phyloP scores from a whole-genome alignment of 2,888 invertebrate species.

The Hypena proboscidalis region DNA sequence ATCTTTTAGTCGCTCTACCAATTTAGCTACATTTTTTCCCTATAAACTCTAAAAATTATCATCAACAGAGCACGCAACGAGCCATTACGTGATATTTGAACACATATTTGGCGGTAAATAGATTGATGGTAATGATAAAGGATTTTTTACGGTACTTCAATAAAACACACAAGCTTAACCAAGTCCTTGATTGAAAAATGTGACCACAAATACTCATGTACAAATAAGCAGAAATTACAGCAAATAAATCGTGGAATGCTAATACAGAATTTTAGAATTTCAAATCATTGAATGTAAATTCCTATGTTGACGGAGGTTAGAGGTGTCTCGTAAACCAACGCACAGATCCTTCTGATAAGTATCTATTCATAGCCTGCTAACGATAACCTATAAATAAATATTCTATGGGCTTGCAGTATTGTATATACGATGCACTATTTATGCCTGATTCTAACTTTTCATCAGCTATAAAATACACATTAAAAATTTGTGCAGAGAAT shows the following conservation, averaged over 20 bases:
- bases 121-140: too few relatives aligned
- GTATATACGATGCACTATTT: background rate
- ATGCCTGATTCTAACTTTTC: background rate
- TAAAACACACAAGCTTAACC: too few relatives aligned
- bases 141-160: too few relatives aligned
- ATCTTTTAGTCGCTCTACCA: too few relatives aligned
- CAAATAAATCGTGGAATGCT: slow-evolving; percentile 32
- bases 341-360: slow-evolving; percentile 37
- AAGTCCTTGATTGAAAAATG: too few relatives aligned
- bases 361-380: slow-evolving; percentile 1
- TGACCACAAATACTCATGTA: slow-evolving; percentile 9
- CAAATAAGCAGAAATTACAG: slow-evolving; percentile 26
- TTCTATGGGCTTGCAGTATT: background rate
- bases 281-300: slow-evolving; percentile 43
- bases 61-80: too few relatives aligned
- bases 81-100: too few relatives aligned
- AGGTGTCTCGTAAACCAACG: slow-evolving; percentile 39
- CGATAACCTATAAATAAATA: slow-evolving; percentile 3
- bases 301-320: slow-evolving; percentile 35
- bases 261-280: slow-evolving; percentile 42
- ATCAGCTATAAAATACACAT: too few relatives aligned
- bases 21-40: too few relatives aligned
- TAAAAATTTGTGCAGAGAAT: too few relatives aligned
- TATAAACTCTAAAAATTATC: too few relatives aligned
- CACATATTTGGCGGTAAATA: too few relatives aligned